Evolutionary conservation across 1,140 invertebrate species (phyloP), one percentile per base, ranked within the genome.

Genomic region (Epicauta chinensis): DNA sequence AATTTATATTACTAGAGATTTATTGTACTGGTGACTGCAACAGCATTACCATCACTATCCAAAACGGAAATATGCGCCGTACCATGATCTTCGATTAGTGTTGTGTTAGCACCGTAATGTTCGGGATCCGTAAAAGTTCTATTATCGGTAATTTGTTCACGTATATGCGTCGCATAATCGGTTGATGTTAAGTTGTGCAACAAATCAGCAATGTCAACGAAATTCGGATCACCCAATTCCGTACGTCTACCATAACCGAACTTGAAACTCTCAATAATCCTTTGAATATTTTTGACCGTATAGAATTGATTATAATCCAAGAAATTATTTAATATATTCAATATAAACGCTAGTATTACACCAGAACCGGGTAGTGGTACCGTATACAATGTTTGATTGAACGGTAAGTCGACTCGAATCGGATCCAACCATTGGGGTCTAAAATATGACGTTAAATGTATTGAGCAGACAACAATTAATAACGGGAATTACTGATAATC

Each of bases 1-100:
- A 34, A 1, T 51, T 80, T 85, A 83, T 81, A n/a, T n/a, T n/a
- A 97, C 93, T 89, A 84, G 15, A 81, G 77, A 73, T 98, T 98
- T 7, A 98, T 81, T 5, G 92, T 93, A 62, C 89, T 92, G 2
- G 95, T 98, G 16, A 92, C 82, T 1, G 91, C 84, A 9, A 98
- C 89, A 11, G 94, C 96, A 75, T 96, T 89, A 0, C 96, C 96
- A 70, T 93, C 82, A 1, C 79, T 76, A 3, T 83, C 86, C 35
- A 98, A 70, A 14, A 98, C 81, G 0, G 87, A 90, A 16, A 97
- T 78, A 65, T 98, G 94, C 0, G 93, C 83, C 0, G 95, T 98
- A 14, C 95, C 95, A 48, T 87, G 78, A 68, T 93, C 86, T 12
- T 83, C 77, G 0, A 72, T 56, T 32, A 69, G 71, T 37, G 73